phyloP scores from a whole-genome alignment of 2,888 invertebrate genomes.

The Pyrrhia umbra region DNA sequence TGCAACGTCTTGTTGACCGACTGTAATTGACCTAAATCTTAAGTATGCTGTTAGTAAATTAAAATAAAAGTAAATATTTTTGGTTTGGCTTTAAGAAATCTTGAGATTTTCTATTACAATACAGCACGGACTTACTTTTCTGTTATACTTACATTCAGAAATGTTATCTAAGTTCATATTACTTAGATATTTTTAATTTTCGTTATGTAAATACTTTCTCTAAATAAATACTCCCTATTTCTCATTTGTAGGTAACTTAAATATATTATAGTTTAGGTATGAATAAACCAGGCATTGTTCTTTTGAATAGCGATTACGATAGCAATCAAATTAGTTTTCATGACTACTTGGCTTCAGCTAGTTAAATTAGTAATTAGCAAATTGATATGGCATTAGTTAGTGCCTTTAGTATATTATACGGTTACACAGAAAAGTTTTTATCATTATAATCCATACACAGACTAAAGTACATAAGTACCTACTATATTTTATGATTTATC shows the following conservation, averaged over 20 bases:
- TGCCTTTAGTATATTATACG: not conserved
- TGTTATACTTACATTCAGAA: too few relatives aligned
- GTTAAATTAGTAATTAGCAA: not conserved
- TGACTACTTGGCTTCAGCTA: not conserved
- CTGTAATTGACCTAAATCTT: slow-evolving; percentile 60
- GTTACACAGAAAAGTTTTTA: not conserved
- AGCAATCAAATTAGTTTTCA: not conserved
- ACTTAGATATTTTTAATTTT: too few relatives aligned
- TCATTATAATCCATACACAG: not conserved
- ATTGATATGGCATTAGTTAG: not conserved
- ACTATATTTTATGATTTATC: not conserved
- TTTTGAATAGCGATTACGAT: too few relatives aligned
- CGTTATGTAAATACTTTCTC: too few relatives aligned
- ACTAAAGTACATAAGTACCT: not conserved
- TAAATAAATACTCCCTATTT: too few relatives aligned
- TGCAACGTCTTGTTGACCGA: slow-evolving; percentile 56
- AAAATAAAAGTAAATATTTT: slow-evolving; percentile 8
- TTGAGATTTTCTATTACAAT: too few relatives aligned
- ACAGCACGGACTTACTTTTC: too few relatives aligned
- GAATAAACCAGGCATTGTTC: too few relatives aligned
- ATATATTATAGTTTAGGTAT: too few relatives aligned
- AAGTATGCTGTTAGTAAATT: slow-evolving; percentile 14
- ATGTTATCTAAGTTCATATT: too few relatives aligned
- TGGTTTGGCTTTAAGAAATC: too few relatives aligned
- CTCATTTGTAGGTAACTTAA: too few relatives aligned